Conservation (phyloP, 2,113 vertebrate genomes). For the Xerus inauris region DNA sequence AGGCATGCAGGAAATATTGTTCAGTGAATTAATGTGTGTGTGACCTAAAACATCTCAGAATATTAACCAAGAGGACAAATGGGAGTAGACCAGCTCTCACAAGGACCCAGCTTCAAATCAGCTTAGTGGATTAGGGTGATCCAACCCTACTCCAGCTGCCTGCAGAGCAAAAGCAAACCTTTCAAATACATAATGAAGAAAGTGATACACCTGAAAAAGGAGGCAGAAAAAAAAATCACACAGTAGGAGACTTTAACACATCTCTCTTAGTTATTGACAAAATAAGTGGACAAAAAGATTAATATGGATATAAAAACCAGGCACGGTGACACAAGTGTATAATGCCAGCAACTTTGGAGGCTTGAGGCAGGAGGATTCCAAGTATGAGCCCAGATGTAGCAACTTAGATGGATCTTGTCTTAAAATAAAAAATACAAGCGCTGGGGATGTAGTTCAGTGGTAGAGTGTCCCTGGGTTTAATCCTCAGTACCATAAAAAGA, state of each 20-base stretch:
- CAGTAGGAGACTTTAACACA: not conserved
- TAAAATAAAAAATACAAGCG: too few species aligned
- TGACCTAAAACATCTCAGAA: not conserved
- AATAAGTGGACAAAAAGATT: conserved; percentile 18
- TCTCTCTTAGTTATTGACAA: not conserved
- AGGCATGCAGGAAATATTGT: not conserved
- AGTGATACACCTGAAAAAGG: not conserved
- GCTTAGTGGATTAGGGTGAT: not conserved
- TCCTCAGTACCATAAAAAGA: too few species aligned
- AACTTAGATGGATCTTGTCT: too few species aligned
- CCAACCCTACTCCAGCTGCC: not conserved
- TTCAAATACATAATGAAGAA: not conserved
- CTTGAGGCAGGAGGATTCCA: too few species aligned
- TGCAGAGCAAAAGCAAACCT: not conserved
- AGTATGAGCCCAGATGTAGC: too few species aligned
- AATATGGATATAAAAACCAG: not conserved
- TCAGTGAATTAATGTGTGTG: not conserved
- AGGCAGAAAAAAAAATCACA: not conserved
- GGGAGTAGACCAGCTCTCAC: too few species aligned
- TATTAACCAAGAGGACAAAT: not conserved
- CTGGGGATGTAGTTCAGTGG: too few species aligned
- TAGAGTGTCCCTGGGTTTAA: too few species aligned
- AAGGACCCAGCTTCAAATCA: not conserved
- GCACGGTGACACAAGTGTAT: too few species aligned
- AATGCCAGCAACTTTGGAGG: too few species aligned